Percentiles rank a stretch among this genome's conserved stretches.
Conservation (phyloP, 92 coral and sea anemone species). For the Phenganax subtilis region DNA sequence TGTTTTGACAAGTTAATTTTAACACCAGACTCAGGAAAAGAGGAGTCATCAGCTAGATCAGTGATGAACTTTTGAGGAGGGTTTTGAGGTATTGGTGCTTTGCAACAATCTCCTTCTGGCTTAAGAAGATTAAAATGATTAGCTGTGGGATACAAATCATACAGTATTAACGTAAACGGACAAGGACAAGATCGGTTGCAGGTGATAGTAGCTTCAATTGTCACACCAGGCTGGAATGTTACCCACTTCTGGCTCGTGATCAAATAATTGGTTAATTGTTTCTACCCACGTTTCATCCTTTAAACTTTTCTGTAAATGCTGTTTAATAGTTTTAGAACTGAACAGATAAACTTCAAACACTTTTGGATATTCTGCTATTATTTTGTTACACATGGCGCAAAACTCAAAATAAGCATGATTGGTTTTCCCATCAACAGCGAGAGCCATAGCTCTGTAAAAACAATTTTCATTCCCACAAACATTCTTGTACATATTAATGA, state of each 20-base stretch:
- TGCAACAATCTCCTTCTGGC: constrained; percentile 33
- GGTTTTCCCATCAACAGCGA: constrained; percentile 9
- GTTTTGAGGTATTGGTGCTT: constrained; percentile 34
- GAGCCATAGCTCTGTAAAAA: constrained; percentile 27
- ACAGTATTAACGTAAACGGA: background rate
- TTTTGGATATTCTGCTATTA: background rate
- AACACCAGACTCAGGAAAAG: background rate
- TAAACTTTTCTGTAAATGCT: background rate
- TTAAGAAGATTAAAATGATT: constrained; percentile 5
- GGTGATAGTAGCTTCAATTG: background rate
- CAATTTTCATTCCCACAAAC: constrained; percentile 27
- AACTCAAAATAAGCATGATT: background rate
- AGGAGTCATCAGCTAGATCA: background rate
- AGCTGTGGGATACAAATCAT: background rate
- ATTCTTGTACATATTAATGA: constrained; percentile 24
- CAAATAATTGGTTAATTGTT: constrained; percentile 31
- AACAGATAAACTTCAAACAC: constrained; percentile 1
- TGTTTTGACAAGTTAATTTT: background rate
- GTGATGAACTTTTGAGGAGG: background rate
- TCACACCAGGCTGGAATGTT: constrained; percentile 27
- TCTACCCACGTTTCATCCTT: constrained; percentile 28
- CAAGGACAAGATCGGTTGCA: background rate
- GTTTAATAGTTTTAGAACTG: constrained; percentile 2
- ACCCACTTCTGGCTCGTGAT: constrained; percentile 40
- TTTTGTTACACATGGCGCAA: constrained; percentile 27